Evolutionary conservation across 2,888 invertebrate genomes (phyloP), one percentile per base, ranked within the genome.

Genomic region (Harpagoxenus sublaevis): DNA sequence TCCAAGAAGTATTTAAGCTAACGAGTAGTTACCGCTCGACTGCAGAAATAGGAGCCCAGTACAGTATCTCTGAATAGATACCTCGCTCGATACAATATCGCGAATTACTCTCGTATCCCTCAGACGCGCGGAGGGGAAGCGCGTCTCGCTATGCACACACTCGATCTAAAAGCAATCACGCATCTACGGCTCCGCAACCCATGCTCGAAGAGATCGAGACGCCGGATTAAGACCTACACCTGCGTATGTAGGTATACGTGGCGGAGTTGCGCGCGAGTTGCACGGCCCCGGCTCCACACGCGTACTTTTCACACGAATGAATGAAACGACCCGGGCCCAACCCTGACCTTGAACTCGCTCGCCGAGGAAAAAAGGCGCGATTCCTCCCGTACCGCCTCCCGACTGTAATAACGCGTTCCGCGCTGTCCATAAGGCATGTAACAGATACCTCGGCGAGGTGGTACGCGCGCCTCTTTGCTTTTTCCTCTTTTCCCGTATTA

Each of bases 381-480:
- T 85, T 89, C 86, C 86, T 84, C 87, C 84, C 85, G 84, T 82
- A 73, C 78, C 86, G 70, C 83, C 84, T 85, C 86, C 78, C 82
- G 83, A 85, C 92, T 91, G 90, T 93, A 93, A 94, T 93, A 92
- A 94, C 90, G 93, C 90, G 91, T 92, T 93, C 89, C 90, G 87
- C 79, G 86, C 89, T 88, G 91, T 90, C 91, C 90, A 87, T 90
- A 90, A 91, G 89, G 87, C 88, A 88, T 88, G 89, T 90, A 91
- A 91, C 88, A 89, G 89, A 91, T 91, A 92, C 89, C 86, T 85
- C 51, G 81, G 81, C 83, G 51, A 77, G 68, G 83, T 60, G 74
- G 83, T 79, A 84, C 77, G 74, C 65, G 77, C 65, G 81, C 70
- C 51, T 87, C 77, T 88, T 83, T 83, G 70, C 84, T 87, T 83